Percentiles rank a stretch among this genome's conserved stretches.
Evolutionary conservation across 2,113 vertebrate genomes (phyloP).

Genomic region (Turnix velox): DNA sequence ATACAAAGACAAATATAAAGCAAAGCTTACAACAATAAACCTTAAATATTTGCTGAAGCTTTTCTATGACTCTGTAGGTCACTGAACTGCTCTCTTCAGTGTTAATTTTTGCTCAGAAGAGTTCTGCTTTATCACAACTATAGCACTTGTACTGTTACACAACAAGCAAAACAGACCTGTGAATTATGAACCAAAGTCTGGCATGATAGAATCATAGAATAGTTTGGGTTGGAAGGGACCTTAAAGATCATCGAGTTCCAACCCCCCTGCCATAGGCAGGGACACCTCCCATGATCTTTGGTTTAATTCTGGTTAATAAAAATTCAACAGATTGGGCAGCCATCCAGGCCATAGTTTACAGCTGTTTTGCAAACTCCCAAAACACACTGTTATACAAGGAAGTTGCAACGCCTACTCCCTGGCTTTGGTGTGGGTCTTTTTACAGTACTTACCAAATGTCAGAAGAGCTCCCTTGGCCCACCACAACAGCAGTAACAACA

Average conservation of each 20-base stretch:
- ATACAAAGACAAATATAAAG: neutral
- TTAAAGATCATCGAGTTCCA: too few relatives aligned
- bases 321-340: neutral
- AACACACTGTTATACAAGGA: neutral
- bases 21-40: neutral
- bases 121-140: neutral
- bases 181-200: neutral
- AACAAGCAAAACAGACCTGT: neutral
- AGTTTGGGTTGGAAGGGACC: too few relatives aligned
- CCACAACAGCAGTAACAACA: neutral
- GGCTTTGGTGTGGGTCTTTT: neutral
- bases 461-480: neutral
- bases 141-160: neutral
- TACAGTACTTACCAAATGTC: neutral
- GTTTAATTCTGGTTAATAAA: conserved; percentile 12
- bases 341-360: neutral
- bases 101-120: neutral
- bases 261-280: too few relatives aligned
- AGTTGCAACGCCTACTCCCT: neutral
- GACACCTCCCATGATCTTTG: too few relatives aligned
- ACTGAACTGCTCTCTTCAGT: neutral
- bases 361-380: neutral
- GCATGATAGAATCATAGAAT: too few relatives aligned
- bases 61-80: neutral
- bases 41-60: neutral